These are phyloP conservation scores for Pemphredon lugubris DNA, from an alignment of 2,888 invertebrate species.

Conservation along the genomic window DNA sequence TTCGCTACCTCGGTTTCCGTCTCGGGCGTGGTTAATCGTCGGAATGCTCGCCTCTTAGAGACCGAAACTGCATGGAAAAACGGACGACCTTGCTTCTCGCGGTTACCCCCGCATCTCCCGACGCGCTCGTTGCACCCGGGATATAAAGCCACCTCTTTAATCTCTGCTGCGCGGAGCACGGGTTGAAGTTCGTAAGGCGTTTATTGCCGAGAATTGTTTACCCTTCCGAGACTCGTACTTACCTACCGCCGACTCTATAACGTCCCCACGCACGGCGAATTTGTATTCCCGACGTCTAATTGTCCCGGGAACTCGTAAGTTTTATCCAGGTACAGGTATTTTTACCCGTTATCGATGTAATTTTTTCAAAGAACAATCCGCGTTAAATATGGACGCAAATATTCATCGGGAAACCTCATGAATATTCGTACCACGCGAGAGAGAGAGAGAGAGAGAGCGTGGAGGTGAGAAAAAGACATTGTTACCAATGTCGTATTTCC, in stretches of 20 bases:
- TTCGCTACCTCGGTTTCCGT: conserved; percentile 44
- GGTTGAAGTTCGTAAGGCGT: conserved; percentile 47
- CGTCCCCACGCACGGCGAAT: too few species aligned
- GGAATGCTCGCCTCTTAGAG: conserved; percentile 47
- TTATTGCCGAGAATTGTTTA: conserved; percentile 46
- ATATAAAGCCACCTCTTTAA: conserved; percentile 63
- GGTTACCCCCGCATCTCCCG: conserved; percentile 32
- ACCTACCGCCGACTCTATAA: background rate
- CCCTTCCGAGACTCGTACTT: conserved; percentile 29
- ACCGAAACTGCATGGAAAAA: conserved; percentile 51
- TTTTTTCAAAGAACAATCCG: too few species aligned
- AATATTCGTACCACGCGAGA: too few species aligned
- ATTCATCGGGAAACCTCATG: too few species aligned
- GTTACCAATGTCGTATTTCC: too few species aligned
- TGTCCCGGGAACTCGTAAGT: background rate
- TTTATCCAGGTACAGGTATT: background rate
- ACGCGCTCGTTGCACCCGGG: conserved; percentile 45
- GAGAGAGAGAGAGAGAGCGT: too few species aligned
- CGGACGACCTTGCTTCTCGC: conserved; percentile 51
- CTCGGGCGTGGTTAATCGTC: conserved; percentile 54
- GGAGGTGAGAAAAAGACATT: too few species aligned
- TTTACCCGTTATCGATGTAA: background rate
- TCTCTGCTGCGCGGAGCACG: conserved; percentile 41
- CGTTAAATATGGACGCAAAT: too few species aligned
- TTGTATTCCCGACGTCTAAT: too few species aligned